phyloP scores from a whole-genome alignment of 2,888 invertebrate genomes.

The Trissoscelio sp. region DNA sequence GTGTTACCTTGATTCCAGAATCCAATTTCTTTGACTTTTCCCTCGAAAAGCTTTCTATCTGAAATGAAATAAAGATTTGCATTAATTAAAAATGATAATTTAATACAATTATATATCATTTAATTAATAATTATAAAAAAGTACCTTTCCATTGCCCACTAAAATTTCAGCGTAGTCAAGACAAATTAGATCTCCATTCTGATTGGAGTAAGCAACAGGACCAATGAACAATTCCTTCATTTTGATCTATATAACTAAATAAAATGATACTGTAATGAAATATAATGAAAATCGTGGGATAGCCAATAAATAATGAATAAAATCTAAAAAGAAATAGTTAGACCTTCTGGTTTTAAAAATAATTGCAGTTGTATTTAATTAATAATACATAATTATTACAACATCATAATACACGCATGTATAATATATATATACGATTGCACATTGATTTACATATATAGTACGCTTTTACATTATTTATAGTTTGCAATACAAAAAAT shows the following conservation, averaged over 20 bases:
- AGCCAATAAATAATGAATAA: too few relatives aligned
- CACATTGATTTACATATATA: not conserved
- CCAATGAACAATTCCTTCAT: slow-evolving; percentile 76
- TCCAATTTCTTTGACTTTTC: not conserved
- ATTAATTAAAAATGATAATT: not conserved
- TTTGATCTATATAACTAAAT: slow-evolving; percentile 1
- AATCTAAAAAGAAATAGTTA: too few relatives aligned
- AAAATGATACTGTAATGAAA: not conserved
- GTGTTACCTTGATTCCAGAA: slow-evolving; percentile 68
- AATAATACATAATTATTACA: slow-evolving; percentile 13
- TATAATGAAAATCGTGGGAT: not conserved
- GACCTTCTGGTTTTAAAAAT: slow-evolving; percentile 3
- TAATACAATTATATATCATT: not conserved
- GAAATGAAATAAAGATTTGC: slow-evolving; percentile 16
- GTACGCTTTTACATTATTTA: not conserved
- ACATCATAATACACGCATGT: not conserved
- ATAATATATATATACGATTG: not conserved
- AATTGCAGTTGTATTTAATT: not conserved
- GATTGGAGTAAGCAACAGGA: slow-evolving; percentile 76
- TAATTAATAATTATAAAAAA: not conserved
- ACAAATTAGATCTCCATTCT: slow-evolving; percentile 73
- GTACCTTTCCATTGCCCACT: slow-evolving; percentile 78
- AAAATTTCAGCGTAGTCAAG: slow-evolving; percentile 75
- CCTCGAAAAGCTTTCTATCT: slow-evolving; percentile 73
- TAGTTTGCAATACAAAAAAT: not conserved